Percentiles rank a stretch among this genome's conserved stretches.
Conservation (phyloP, 1,140 invertebrate species). For the Caenorhabditis brenneri region DNA sequence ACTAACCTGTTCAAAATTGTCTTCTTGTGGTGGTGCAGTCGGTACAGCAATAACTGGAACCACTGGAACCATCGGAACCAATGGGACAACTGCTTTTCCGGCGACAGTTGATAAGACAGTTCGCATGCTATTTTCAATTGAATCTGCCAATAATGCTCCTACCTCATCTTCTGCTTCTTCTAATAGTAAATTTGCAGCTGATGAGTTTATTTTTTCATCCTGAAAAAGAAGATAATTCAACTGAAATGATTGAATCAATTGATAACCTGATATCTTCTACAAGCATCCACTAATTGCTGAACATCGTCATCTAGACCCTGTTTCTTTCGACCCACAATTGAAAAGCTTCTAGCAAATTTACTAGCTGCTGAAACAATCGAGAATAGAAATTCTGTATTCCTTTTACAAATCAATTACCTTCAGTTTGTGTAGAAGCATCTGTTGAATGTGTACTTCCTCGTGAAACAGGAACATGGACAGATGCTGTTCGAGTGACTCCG, state of each 20-base stretch:
- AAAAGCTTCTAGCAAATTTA: slow-evolving; percentile 64
- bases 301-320: slow-evolving; percentile 66
- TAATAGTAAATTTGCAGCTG: slow-evolving; percentile 59
- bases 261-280: slow-evolving; percentile 67
- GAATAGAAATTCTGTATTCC: too few species aligned
- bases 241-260: too few species aligned
- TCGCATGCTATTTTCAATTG: slow-evolving; percentile 63
- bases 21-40: slow-evolving; percentile 30
- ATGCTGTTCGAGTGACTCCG: slow-evolving; percentile 53
- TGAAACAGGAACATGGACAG: slow-evolving; percentile 47
- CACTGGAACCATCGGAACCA: slow-evolving; percentile 12
- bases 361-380: not conserved
- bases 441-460: slow-evolving; percentile 32
- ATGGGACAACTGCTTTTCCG: slow-evolving; percentile 43
- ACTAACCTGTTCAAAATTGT: slow-evolving; percentile 54
- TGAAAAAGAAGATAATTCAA: not conserved
- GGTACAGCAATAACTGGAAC: not conserved
- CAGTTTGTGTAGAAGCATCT: slow-evolving; percentile 63
- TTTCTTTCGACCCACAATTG: slow-evolving; percentile 60
- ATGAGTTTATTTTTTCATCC: slow-evolving; percentile 57
- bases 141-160: slow-evolving; percentile 55
- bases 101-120: slow-evolving; percentile 64
- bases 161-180: slow-evolving; percentile 62
- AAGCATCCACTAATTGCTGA: slow-evolving; percentile 65
- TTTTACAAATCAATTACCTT: too few species aligned